phyloP scores from a whole-genome alignment of 92 coral and sea anemone species.

The Nematostella vectensis region DNA sequence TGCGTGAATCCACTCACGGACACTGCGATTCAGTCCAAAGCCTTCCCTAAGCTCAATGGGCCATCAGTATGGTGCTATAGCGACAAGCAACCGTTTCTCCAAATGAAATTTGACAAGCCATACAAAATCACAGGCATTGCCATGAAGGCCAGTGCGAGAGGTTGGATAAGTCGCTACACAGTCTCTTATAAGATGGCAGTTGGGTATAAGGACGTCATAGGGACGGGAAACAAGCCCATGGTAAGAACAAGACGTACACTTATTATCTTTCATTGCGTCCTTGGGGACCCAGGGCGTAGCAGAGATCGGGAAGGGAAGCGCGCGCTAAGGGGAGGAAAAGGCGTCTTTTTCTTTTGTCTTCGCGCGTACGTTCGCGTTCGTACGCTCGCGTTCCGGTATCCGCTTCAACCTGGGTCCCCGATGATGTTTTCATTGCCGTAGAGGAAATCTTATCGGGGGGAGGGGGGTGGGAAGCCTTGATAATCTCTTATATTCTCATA shows the following conservation, averaged over 20 bases:
- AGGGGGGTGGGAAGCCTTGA: too few relatives aligned
- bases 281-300: too few relatives aligned
- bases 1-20: neutral
- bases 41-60: neutral
- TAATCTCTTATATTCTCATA: too few relatives aligned
- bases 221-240: neutral
- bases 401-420: too few relatives aligned
- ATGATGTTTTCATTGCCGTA: too few relatives aligned
- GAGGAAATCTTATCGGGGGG: too few relatives aligned
- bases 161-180: neutral
- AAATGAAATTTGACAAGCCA: neutral
- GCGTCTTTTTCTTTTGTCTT: too few relatives aligned
- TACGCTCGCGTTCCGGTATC: too few relatives aligned
- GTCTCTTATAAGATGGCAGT: neutral
- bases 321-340: too few relatives aligned
- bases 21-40: neutral
- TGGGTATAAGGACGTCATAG: neutral
- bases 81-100: neutral
- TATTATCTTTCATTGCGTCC: too few relatives aligned
- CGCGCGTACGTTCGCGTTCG: too few relatives aligned
- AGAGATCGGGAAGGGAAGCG: too few relatives aligned
- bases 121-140: neutral
- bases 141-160: neutral
- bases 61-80: neutral
- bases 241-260: neutral